These are phyloP conservation scores for Lymantria dispar DNA, from an alignment of 2,888 invertebrate genomes.

Conservation along the genomic window DNA sequence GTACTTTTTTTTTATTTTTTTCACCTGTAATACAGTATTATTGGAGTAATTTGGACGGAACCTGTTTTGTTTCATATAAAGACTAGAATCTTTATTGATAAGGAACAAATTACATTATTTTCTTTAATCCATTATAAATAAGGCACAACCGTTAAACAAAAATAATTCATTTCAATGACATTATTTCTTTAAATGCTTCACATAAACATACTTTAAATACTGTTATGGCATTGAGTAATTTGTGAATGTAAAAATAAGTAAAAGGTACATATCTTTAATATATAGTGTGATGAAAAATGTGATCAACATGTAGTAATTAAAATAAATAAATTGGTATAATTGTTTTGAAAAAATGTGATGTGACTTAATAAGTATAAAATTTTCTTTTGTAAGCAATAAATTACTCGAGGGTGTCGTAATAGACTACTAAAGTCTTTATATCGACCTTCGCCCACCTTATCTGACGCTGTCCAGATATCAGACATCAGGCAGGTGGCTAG, in stretches of 20 bases:
- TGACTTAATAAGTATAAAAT: too few relatives aligned
- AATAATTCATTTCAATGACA: constrained; percentile 22
- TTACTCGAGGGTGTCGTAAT: too few relatives aligned
- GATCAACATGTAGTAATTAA: too few relatives aligned
- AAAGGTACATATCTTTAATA: background rate
- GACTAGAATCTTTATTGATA: constrained; percentile 66
- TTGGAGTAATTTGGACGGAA: constrained; percentile 78
- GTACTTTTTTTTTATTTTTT: constrained; percentile 39
- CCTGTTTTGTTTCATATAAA: constrained; percentile 59
- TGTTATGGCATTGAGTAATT: background rate
- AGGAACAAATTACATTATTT: constrained; percentile 57
- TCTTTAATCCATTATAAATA: constrained; percentile 54
- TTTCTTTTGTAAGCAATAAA: too few relatives aligned
- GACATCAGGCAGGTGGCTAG: too few relatives aligned
- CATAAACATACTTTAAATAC: background rate
- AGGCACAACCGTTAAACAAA: constrained; percentile 69
- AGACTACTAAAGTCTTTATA: too few relatives aligned
- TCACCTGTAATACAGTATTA: constrained; percentile 22
- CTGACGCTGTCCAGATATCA: too few relatives aligned
- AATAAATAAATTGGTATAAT: too few relatives aligned
- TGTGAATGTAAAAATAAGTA: background rate
- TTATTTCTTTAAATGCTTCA: background rate
- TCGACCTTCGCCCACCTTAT: too few relatives aligned
- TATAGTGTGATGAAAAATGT: background rate
- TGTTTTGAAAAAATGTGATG: too few relatives aligned